Evolutionary conservation across 2,888 invertebrate species (phyloP), one percentile per base, ranked within the genome.

Genomic region (Agrochola lota): DNA sequence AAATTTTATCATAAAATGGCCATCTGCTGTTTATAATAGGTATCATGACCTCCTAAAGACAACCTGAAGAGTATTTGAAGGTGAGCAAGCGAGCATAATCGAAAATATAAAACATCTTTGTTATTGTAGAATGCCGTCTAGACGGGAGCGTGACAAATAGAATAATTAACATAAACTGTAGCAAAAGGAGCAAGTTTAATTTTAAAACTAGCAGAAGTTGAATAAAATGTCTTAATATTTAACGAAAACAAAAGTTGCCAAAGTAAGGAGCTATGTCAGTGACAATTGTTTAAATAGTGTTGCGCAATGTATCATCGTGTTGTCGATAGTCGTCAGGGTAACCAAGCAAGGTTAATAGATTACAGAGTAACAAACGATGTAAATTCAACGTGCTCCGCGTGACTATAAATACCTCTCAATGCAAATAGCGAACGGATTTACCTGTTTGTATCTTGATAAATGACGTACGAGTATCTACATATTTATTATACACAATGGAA

Each of bases 271-370:
- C 81, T 86, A 81, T 87, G 85, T 81, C 80, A 87, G 69, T 78
- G 84, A 85, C 93, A 92, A 87, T 93, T 94, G 92, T 89, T 88
- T 88, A 92, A 94, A 94, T 89, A 92, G 88, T 86, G 91, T 94
- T 94, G 91, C 88, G 92, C 90, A 93, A 94, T 93, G 88, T 90
- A 92, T 92, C 91, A 92, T 91, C 81, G 85, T 87, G 87, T 89
- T 90, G 90, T 91, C 90, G 90, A 91, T 90, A 90, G 87, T 87
- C 87, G 84, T 87, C 86, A 88, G 83, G 84, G 85, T 83, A 90
- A 86, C 81, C 85, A 87, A 88, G 87, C 93, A 94, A 95, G 94
- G 93, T 94, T 92, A 94, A 93, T 90, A 91, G 88, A 92, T 90
- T 91, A 90, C 89, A 91, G 87, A 89, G 92, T 90, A 91, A 90